These are phyloP conservation scores for Trochalopteron elliotii DNA, from an alignment of 2,113 vertebrate species.

Conservation along the genomic window DNA sequence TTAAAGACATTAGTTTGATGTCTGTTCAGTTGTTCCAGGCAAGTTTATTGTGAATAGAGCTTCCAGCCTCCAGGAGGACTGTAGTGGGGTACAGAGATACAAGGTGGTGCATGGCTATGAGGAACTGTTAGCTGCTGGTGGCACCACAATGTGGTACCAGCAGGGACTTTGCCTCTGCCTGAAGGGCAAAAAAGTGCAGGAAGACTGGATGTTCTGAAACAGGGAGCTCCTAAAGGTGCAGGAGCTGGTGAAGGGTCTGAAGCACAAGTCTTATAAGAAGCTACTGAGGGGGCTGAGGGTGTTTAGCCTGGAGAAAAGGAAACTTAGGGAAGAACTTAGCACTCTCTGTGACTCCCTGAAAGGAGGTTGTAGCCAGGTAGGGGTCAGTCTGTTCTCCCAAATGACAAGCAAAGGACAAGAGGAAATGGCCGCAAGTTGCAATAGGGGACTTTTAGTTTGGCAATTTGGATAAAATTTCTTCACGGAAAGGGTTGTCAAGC, in stretches of 20 bases:
- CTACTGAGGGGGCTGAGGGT: not conserved
- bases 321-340: not conserved
- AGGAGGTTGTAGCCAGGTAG: not conserved
- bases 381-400: not conserved
- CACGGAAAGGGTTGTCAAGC: not conserved
- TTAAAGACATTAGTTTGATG: not conserved
- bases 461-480: not conserved
- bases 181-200: not conserved
- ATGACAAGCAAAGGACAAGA: not conserved
- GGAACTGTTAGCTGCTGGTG: not conserved
- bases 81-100: not conserved
- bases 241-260: not conserved
- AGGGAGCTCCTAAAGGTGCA: not conserved
- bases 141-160: no score
- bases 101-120: not conserved
- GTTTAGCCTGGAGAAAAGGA: not conserved
- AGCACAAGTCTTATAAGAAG: not conserved
- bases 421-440: not conserved
- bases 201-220: not conserved
- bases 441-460: not conserved
- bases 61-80: not conserved
- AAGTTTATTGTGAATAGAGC: not conserved
- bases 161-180: not conserved
- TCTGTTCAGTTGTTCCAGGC: not conserved
- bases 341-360: not conserved